Conservation (phyloP, 1,140 invertebrate genomes). For the Tenebrio molitor region DNA sequence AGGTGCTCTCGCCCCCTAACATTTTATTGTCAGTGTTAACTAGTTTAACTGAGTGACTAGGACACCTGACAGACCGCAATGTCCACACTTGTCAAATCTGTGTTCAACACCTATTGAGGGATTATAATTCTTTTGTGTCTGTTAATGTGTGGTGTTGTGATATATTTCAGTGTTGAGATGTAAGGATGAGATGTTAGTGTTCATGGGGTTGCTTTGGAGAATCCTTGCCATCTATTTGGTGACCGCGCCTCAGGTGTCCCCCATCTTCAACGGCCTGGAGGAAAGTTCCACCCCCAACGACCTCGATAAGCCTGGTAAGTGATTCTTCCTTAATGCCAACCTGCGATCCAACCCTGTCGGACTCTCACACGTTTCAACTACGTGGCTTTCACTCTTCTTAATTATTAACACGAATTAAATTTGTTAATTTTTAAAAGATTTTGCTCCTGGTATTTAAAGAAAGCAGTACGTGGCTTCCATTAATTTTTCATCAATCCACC, state of each 20-base stretch:
- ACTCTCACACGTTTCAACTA: not conserved
- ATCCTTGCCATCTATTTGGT: slow-evolving; percentile 52
- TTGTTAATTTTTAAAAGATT: no score
- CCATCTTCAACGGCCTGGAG: slow-evolving; percentile 54
- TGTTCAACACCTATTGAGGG: slow-evolving; percentile 11
- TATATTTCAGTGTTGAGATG: slow-evolving; percentile 38
- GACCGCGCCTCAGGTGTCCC: slow-evolving; percentile 50
- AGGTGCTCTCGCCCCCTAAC: no score
- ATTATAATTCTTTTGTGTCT: slow-evolving; percentile 18
- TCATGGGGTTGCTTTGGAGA: slow-evolving; percentile 52
- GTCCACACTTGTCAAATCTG: not conserved
- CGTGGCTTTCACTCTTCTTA: not conserved
- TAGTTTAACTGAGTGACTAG: no score
- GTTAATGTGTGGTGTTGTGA: slow-evolving; percentile 29
- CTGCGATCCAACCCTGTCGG: not conserved
- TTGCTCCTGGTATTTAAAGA: no score
- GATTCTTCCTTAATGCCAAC: not conserved
- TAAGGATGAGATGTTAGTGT: slow-evolving; percentile 50
- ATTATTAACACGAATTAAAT: no score
- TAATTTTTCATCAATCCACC: no score
- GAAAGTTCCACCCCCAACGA: slow-evolving; percentile 47
- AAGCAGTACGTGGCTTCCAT: no score
- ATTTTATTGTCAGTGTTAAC: no score
- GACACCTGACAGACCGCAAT: not conserved
- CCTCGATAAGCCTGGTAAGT: slow-evolving; percentile 40